Percentiles rank a stretch among this genome's conserved stretches.
These are phyloP conservation scores for Coryphaenoides rupestris DNA, from an alignment of 2,113 vertebrate genomes.

Conservation along the genomic window DNA sequence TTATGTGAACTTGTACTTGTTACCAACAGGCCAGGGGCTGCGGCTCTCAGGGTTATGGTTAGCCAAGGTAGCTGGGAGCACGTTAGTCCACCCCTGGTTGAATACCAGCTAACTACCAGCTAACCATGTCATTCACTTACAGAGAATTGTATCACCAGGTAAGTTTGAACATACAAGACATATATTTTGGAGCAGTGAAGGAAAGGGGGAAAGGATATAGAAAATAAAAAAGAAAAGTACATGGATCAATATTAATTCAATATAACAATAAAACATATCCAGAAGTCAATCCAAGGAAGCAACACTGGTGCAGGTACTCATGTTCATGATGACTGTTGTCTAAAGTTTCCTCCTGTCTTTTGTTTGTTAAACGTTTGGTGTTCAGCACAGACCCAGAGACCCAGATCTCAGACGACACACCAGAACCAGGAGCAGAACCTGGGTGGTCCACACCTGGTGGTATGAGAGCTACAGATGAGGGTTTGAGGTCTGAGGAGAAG, in stretches of 20 bases:
- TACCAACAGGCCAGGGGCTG: not conserved
- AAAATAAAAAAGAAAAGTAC: too few species aligned
- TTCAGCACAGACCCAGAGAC: slow-evolving; percentile 6
- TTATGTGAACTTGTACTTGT: not conserved
- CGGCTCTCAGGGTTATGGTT: not conserved
- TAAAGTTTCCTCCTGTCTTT: too few species aligned
- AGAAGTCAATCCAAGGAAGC: too few species aligned
- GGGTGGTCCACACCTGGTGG: slow-evolving; percentile 6
- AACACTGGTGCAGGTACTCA: too few species aligned
- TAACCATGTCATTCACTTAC: not conserved
- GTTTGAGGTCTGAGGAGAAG: not conserved
- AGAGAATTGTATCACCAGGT: too few species aligned
- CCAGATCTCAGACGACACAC: not conserved
- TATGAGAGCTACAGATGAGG: slow-evolving; percentile 1
- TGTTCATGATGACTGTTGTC: too few species aligned
- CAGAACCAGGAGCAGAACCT: not conserved
- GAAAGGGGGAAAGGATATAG: too few species aligned
- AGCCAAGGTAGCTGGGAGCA: not conserved
- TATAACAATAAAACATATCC: too few species aligned
- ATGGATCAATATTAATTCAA: too few species aligned
- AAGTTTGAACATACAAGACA: too few species aligned
- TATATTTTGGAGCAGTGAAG: too few species aligned
- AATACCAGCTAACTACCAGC: slow-evolving; percentile 9
- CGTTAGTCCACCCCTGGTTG: slow-evolving; percentile 4
- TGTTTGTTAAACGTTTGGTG: not conserved